Percentiles rank a stretch among this genome's conserved stretches.
Conservation (phyloP, 2,113 vertebrate genomes). For the Prolemur simus region DNA sequence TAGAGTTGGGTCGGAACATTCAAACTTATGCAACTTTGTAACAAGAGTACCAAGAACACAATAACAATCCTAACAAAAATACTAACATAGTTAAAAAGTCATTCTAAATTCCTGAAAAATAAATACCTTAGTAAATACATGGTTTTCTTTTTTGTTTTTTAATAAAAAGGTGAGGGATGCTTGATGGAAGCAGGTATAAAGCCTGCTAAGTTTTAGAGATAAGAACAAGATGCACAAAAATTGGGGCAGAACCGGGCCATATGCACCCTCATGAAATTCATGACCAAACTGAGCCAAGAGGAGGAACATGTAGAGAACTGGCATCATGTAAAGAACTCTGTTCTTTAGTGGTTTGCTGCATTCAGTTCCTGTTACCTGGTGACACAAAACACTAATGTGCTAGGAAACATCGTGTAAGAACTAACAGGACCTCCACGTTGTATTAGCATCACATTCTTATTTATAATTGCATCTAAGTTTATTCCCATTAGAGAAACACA, state of each 20-base stretch:
- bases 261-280: neutral
- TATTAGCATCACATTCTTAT: neutral
- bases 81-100: neutral
- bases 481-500: neutral
- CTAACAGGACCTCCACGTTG: neutral
- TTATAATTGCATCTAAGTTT: neutral
- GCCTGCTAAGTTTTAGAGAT: neutral
- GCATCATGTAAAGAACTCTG: neutral
- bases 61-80: neutral
- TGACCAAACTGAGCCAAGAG: neutral
- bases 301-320: accelerated
- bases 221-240: neutral
- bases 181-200: neutral
- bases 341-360: neutral
- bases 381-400: neutral
- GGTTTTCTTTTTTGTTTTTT: neutral
- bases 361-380: neutral
- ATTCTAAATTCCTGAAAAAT: neutral
- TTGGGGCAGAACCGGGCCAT: neutral
- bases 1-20: neutral
- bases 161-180: neutral
- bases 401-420: neutral
- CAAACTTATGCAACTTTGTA: neutral
- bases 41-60: neutral
- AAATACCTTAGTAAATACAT: neutral